Evolutionary conservation across 2,888 invertebrate species (phyloP), one percentile per base, ranked within the genome.

Genomic region (Archaeoteleia sp.): DNA sequence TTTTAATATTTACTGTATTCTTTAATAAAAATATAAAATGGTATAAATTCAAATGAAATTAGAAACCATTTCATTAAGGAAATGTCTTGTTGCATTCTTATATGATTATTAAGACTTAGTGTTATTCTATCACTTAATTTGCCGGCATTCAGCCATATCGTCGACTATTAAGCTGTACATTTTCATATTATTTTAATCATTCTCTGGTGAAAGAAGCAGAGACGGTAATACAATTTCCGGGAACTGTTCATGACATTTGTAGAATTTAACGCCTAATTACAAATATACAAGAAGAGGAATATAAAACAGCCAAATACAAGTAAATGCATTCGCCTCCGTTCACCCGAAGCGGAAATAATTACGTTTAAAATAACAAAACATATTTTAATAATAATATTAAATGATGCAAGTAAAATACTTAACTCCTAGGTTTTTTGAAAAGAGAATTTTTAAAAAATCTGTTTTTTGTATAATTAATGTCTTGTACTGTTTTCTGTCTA

Each of bases 141-240:
- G 37, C 32, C 42, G 15, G 14, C 42, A 34, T 32, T 9, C 14
- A 13, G 32, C n/a, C 20, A 34, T 25, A 23, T 25, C 14, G 35
- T 25, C 25, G 15, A 34, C 12, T 23, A 53, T 53, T 42, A 54
- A 23, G 25, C 17, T 27, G 34, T 20, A 29, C 55, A 46, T 25
- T 45, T 46, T 35, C 39, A 12, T 35, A 55, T 55, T 45, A 55
- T 55, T 42, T 42, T 46, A 45, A 46, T 46, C 42, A 35, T 43
- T 27, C 40, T 8, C 42, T 40, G 34, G n/a, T 34, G 54, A 23
- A 46, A 42, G 25, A 17, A 30, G 23, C 14, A 9, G 32, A 27
- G 53, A 35, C 30, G 29, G 12, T 42, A 34, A 40, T 14, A 34
- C 17, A 55, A 45, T 55, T 45, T 39, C 35, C 14, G 55, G 14